Conservation (phyloP, 2,888 invertebrate genomes). For the Drosophila peninsularis region DNA sequence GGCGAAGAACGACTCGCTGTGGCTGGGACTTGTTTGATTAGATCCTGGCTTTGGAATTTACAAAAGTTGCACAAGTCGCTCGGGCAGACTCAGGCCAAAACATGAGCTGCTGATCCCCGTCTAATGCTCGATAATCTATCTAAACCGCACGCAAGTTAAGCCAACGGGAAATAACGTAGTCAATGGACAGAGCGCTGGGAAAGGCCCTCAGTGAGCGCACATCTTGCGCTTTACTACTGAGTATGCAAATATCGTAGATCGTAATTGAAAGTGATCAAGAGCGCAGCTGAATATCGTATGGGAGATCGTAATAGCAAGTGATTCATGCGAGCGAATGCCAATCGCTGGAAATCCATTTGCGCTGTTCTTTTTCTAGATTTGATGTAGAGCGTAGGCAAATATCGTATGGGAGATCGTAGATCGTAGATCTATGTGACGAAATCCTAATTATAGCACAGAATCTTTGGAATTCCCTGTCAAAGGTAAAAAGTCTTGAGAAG, state of each 20-base stretch:
- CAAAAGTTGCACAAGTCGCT: slow-evolving; percentile 77
- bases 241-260: slow-evolving; percentile 11
- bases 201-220: slow-evolving; percentile 62
- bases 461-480: no score
- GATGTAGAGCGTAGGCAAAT: no score
- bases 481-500: no score
- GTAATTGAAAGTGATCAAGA: not conserved
- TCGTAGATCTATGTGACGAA: no score
- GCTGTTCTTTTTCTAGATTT: no score
- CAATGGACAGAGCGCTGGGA: slow-evolving; percentile 68
- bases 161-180: slow-evolving; percentile 76
- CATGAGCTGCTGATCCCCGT: slow-evolving; percentile 57
- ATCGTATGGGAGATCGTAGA: no score
- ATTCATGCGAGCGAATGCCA: not conserved
- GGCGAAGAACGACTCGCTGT: slow-evolving; percentile 20
- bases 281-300: not conserved
- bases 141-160: slow-evolving; percentile 73
- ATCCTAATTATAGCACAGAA: no score
- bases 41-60: slow-evolving; percentile 76
- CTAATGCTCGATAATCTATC: slow-evolving; percentile 72
- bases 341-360: not conserved
- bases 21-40: slow-evolving; percentile 71
- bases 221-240: slow-evolving; percentile 39
- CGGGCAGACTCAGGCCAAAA: slow-evolving; percentile 47
- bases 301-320: not conserved